Conservation (phyloP, 2,888 invertebrate genomes). For the Hypomecis punctinalis region DNA sequence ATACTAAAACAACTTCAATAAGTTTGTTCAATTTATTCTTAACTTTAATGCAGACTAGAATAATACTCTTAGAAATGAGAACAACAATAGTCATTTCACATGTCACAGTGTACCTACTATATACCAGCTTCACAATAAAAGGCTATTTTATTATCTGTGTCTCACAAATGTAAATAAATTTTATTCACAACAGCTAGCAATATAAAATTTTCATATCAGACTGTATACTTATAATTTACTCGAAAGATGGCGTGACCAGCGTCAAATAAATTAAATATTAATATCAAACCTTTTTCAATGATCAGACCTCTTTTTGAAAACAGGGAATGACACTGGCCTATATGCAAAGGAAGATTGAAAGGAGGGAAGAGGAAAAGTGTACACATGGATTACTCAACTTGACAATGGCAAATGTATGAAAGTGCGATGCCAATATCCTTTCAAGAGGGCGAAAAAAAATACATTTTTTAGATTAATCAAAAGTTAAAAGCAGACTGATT, state of each 20-base stretch:
- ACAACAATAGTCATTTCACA: constrained; percentile 83
- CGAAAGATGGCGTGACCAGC: constrained; percentile 54
- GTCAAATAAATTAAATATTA: constrained; percentile 36
- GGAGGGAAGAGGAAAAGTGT: background rate
- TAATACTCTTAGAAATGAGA: constrained; percentile 86
- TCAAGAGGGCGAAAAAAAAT: too few relatives aligned
- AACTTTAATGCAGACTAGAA: constrained; percentile 85
- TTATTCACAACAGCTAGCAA: constrained; percentile 85
- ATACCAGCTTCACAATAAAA: constrained; percentile 82
- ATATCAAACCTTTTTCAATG: background rate
- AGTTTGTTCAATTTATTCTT: constrained; percentile 84
- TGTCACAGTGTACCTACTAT: constrained; percentile 80
- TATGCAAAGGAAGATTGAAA: constrained; percentile 35
- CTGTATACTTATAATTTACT: constrained; percentile 56
- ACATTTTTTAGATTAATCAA: constrained; percentile 25
- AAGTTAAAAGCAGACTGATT: constrained; percentile 49
- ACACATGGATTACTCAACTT: too few relatives aligned
- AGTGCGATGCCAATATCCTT: too few relatives aligned
- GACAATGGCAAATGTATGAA: too few relatives aligned
- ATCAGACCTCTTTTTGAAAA: constrained; percentile 16
- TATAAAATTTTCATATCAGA: constrained; percentile 82
- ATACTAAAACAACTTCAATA: constrained; percentile 56
- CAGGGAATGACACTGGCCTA: constrained; percentile 46
- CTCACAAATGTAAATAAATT: constrained; percentile 80
- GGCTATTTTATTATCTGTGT: constrained; percentile 80